These are phyloP conservation scores for Sebastes goodei DNA, from an alignment of 2,797 vertebrate genomes.

Conservation along the genomic window DNA sequence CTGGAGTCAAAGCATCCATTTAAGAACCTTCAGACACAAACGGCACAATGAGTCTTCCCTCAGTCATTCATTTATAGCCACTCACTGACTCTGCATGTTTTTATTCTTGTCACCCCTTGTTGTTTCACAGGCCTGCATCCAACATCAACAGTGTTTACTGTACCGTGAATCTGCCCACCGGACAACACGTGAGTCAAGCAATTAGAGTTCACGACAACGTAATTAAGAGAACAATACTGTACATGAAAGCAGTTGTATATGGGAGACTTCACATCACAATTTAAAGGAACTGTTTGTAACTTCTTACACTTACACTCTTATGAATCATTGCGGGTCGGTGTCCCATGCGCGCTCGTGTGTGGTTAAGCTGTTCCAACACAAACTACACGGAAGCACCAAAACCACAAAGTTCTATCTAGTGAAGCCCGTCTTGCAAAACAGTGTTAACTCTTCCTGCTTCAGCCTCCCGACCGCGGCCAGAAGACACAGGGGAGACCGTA, in stretches of 20 bases:
- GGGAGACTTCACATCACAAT: neutral
- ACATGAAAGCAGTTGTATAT: neutral
- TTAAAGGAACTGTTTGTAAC: too few relatives aligned
- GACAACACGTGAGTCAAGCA: conserved; percentile 43
- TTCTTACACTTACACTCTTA: too few relatives aligned
- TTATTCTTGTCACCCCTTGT: neutral
- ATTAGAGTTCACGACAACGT: neutral
- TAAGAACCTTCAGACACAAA: conserved; percentile 11
- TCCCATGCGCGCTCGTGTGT: too few relatives aligned
- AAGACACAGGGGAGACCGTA: too few relatives aligned
- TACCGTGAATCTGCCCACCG: conserved; percentile 14
- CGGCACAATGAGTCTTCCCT: neutral
- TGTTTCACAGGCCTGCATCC: conserved; percentile 41
- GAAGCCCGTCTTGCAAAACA: too few relatives aligned
- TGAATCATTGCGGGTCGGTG: too few relatives aligned
- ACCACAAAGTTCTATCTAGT: too few relatives aligned
- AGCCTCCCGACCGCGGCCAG: too few relatives aligned
- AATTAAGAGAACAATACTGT: neutral
- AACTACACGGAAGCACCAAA: too few relatives aligned
- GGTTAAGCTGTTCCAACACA: too few relatives aligned
- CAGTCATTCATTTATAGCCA: neutral
- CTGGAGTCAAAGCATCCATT: conserved; percentile 37
- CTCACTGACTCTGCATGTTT: neutral
- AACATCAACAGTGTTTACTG: conserved; percentile 40
- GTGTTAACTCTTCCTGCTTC: too few relatives aligned